Evolutionary conservation across 2,797 vertebrate genomes (phyloP).

Genomic region (Petrocephalus schoutedeni): DNA sequence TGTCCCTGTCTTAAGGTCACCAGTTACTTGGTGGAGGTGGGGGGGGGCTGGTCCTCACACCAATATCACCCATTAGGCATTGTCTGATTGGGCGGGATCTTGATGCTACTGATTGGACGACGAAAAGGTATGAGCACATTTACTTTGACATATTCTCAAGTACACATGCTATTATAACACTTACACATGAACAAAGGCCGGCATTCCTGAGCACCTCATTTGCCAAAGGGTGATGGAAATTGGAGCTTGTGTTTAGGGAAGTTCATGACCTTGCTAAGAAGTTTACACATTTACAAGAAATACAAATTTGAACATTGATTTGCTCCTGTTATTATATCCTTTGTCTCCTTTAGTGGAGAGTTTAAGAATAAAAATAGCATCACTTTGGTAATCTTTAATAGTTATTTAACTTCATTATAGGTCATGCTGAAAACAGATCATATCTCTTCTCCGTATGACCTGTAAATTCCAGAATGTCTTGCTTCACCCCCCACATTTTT

Average conservation of each 20-base stretch:
- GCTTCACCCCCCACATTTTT: neutral
- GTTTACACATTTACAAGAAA: neutral
- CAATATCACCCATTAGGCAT: neutral
- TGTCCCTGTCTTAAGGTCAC: neutral
- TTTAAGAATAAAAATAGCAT: neutral
- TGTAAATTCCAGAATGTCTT: neutral
- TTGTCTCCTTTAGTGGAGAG: neutral
- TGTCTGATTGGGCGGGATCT: neutral
- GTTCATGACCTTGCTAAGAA: neutral
- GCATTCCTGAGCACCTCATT: neutral
- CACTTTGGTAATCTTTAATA: neutral
- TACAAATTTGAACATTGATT: neutral
- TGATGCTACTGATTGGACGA: neutral
- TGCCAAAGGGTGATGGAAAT: neutral
- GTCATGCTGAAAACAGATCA: neutral
- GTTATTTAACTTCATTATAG: neutral
- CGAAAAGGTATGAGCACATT: neutral
- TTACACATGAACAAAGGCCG: neutral
- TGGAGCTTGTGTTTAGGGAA: neutral
- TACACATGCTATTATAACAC: neutral
- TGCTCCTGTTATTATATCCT: neutral
- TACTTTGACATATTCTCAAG: neutral
- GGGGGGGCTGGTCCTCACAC: neutral
- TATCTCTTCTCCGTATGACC: neutral
- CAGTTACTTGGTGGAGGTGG: neutral